phyloP scores from a whole-genome alignment of 2,113 vertebrate species.

The Pomatostomus ruficeps region DNA sequence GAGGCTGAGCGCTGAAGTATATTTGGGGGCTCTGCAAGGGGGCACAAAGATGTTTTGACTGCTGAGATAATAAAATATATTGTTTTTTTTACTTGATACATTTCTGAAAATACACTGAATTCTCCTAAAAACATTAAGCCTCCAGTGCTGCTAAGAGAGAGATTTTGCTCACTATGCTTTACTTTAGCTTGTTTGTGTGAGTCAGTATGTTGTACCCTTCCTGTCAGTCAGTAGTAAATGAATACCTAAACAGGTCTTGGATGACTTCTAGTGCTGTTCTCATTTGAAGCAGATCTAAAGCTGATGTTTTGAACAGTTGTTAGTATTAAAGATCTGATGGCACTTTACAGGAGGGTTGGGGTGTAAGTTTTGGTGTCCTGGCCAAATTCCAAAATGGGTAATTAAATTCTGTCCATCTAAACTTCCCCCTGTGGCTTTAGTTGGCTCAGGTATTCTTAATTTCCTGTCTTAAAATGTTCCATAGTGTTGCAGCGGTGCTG shows the following conservation, averaged over 20 bases:
- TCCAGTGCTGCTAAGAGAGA: neutral
- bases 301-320: constrained; percentile 24
- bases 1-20: neutral
- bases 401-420: constrained; percentile 62
- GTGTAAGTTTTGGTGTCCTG: constrained; percentile 23
- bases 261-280: neutral
- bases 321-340: neutral
- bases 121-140: neutral
- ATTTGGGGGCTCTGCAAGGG: neutral
- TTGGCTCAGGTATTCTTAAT: constrained; percentile 55
- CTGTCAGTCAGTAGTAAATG: neutral
- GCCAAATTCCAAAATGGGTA: constrained; percentile 27
- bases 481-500: neutral
- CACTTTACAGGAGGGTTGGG: constrained; percentile 11
- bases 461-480: constrained; percentile 44
- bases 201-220: neutral
- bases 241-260: neutral
- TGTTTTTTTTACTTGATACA: neutral
- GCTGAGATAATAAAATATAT: neutral
- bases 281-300: neutral
- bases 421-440: constrained; percentile 17
- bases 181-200: neutral
- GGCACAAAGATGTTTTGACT: neutral
- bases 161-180: neutral
- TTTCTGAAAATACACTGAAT: neutral